Conservation (phyloP, 2,113 vertebrate species). For the Epinephelus cyanopodus region DNA sequence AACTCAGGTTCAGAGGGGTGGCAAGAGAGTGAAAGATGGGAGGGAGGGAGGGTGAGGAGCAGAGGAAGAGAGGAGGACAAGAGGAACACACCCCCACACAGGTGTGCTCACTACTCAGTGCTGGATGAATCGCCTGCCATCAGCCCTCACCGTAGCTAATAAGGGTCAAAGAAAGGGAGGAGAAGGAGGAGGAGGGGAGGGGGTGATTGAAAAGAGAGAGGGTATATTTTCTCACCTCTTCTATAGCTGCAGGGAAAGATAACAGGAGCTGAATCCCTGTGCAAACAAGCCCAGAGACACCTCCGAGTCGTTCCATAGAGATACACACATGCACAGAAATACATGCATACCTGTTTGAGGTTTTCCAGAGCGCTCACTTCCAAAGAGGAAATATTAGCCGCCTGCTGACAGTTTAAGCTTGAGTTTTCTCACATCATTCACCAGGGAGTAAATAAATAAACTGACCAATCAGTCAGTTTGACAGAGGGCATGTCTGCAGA, state of each 20-base stretch:
- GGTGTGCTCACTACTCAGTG: conserved; percentile 70
- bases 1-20: conserved; percentile 23
- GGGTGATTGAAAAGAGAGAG: conserved; percentile 52
- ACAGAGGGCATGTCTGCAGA: conserved; percentile 40
- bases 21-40: conserved; percentile 56
- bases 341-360: conserved; percentile 43
- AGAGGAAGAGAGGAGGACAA: conserved; percentile 40
- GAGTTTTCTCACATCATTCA: conserved; percentile 71
- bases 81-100: conserved; percentile 65
- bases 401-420: conserved; percentile 69
- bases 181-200: neutral
- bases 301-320: conserved; percentile 32
- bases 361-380: conserved; percentile 41
- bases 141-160: conserved; percentile 69
- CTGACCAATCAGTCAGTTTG: conserved; percentile 55
- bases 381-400: conserved; percentile 69
- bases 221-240: conserved; percentile 68
- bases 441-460: conserved; percentile 67
- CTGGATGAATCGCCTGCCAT: conserved; percentile 70
- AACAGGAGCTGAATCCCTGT: conserved; percentile 77
- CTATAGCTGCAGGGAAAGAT: conserved; percentile 77
- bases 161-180: conserved; percentile 74
- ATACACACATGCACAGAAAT: conserved; percentile 11
- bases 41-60: conserved; percentile 12
- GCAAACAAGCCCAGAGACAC: conserved; percentile 80